Evolutionary conservation across 2,888 invertebrate species (phyloP).

Genomic region (Gerris lacustris): DNA sequence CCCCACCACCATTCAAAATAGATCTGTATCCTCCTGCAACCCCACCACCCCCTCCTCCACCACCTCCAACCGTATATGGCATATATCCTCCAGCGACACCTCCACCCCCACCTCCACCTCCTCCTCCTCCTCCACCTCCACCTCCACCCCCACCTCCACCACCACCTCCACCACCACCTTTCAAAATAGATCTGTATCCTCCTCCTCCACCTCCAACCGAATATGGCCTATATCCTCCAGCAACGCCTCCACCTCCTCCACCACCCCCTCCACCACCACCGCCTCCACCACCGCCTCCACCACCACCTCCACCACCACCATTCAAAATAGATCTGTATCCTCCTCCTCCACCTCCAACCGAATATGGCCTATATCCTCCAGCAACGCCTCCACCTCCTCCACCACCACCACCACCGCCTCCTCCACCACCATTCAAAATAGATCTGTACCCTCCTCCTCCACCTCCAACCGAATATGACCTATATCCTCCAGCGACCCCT

Average conservation of each 20-base stretch:
- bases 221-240: constrained; percentile 3
- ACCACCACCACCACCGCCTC: constrained; percentile 11
- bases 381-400: too few species aligned
- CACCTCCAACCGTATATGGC: neutral
- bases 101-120: neutral
- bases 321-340: neutral
- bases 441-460: constrained; percentile 11
- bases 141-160: neutral
- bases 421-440: neutral
- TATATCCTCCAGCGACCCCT: too few species aligned
- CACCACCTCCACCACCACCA: neutral
- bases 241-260: constrained; percentile 20
- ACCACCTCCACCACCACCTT: constrained; percentile 10
- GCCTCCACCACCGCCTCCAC: constrained; percentile 10
- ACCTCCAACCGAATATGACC: neutral
- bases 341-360: too few species aligned
- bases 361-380: constrained; percentile 2
- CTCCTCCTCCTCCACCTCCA: neutral
- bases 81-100: constrained; percentile 1
- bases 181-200: constrained; percentile 10
- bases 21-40: constrained; percentile 24
- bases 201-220: constrained; percentile 14
- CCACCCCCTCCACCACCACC: constrained; percentile 15
- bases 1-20: constrained; percentile 22
- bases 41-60: constrained; percentile 25